Evolutionary conservation across 1,140 invertebrate species (phyloP).

Genomic region (Triops cancriformis): DNA sequence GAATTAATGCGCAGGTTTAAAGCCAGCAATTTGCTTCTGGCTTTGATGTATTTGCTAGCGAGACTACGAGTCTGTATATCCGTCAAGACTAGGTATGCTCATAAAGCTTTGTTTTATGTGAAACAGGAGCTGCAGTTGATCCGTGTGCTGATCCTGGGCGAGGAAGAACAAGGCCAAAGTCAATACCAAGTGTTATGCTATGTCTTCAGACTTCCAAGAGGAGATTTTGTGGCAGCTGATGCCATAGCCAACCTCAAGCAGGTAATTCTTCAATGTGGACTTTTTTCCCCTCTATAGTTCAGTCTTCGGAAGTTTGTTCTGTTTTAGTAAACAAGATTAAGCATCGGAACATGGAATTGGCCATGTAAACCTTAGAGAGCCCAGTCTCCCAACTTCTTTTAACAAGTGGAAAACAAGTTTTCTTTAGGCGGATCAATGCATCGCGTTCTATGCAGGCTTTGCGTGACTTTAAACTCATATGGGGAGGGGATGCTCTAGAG

Average conservation of each 20-base stretch:
- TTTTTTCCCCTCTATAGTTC: not conserved
- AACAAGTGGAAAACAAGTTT: not conserved
- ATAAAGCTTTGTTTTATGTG: constrained; percentile 29
- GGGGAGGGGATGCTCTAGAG: no score
- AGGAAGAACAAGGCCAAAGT: constrained; percentile 82
- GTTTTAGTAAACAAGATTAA: not conserved
- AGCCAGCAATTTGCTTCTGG: not conserved
- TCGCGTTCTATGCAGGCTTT: not conserved
- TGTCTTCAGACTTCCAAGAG: constrained; percentile 75
- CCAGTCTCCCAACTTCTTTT: not conserved
- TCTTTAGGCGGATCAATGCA: not conserved
- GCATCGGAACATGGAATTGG: not conserved
- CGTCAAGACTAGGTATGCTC: constrained; percentile 3
- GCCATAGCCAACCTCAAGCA: constrained; percentile 95
- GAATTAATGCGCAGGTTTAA: not conserved
- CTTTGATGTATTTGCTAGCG: not conserved
- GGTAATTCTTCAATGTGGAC: constrained; percentile 41
- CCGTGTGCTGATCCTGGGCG: constrained; percentile 83
- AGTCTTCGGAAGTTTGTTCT: no score
- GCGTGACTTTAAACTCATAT: not conserved
- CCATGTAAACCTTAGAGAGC: not conserved
- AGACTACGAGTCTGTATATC: not conserved
- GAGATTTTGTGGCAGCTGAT: constrained; percentile 82
- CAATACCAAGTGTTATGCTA: constrained; percentile 89
- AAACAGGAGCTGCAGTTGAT: constrained; percentile 83